Percentiles rank a stretch among this genome's conserved stretches.
Evolutionary conservation across 2,797 vertebrate genomes (phyloP).

Genomic region (Anguilla anguilla): DNA sequence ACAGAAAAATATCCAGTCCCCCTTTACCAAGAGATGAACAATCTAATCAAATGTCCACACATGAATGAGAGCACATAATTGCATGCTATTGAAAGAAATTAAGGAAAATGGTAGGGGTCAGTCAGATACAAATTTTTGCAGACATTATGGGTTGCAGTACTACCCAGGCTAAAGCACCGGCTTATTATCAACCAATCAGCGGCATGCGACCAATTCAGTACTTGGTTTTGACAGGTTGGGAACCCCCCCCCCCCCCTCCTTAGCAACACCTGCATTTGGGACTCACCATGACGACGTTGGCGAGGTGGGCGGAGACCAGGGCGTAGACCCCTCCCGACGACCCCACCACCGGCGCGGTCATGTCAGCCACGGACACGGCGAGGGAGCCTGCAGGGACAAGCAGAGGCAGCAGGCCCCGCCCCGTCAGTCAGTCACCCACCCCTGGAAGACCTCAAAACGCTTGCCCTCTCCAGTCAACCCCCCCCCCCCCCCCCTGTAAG

Average conservation of each 20-base stretch:
- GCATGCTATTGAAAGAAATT: background rate
- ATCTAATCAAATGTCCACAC: background rate
- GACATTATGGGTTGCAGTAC: background rate
- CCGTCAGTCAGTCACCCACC: background rate
- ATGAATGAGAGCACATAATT: background rate
- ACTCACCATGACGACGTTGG: slow-evolving; percentile 96
- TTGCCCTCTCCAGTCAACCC: background rate
- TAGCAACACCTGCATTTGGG: background rate
- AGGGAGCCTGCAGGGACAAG: slow-evolving; percentile 80
- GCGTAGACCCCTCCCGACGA: slow-evolving; percentile 97
- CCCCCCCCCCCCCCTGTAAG: too few species aligned
- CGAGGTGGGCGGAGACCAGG: slow-evolving; percentile 94
- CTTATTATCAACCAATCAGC: background rate
- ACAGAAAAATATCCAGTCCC: background rate
- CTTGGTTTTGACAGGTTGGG: background rate
- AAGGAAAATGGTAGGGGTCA: background rate
- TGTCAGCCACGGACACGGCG: slow-evolving; percentile 92
- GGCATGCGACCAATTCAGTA: background rate
- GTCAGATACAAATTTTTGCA: background rate
- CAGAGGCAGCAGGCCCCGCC: slow-evolving; percentile 38
- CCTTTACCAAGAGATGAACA: background rate
- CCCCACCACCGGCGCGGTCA: slow-evolving; percentile 93
- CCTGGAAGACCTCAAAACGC: background rate
- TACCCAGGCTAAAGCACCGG: background rate
- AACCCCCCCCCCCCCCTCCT: background rate